A percentile compares a stretch with the other conserved stretches of the same genome.
Conservation (phyloP, 2,113 vertebrate species). For the Candoia aspera region DNA sequence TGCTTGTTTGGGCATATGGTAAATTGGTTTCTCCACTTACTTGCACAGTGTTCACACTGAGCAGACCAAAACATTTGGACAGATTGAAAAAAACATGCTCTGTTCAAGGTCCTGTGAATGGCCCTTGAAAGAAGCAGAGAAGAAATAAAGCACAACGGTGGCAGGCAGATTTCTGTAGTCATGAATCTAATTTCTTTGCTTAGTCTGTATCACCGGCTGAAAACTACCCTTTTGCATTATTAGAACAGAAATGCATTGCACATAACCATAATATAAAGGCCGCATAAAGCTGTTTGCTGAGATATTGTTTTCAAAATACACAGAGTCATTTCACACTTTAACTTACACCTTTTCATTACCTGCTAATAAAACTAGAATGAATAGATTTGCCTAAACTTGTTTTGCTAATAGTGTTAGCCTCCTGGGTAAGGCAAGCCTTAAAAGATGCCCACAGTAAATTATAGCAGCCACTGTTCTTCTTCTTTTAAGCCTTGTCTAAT, state of each 20-base stretch:
- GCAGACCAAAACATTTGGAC: background rate
- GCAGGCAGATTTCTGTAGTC: conserved; percentile 42
- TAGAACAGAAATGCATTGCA: conserved; percentile 64
- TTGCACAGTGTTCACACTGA: background rate
- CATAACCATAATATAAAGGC: conserved; percentile 69
- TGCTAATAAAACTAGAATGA: conserved; percentile 70
- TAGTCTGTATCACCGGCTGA: conserved; percentile 57
- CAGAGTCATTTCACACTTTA: conserved; percentile 70
- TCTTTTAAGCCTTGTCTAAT: conserved; percentile 46
- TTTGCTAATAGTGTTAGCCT: conserved; percentile 63
- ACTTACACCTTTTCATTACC: conserved; percentile 74
- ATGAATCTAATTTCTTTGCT: conserved; percentile 57
- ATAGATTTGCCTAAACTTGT: conserved; percentile 71
- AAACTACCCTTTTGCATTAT: conserved; percentile 62
- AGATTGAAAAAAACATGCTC: background rate
- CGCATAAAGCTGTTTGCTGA: conserved; percentile 66
- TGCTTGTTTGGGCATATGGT: background rate
- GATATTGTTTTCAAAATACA: conserved; percentile 70
- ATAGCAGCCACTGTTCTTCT: conserved; percentile 36
- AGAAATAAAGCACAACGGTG: conserved; percentile 3
- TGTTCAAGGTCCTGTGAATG: conserved; percentile 14
- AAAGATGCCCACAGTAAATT: conserved; percentile 56
- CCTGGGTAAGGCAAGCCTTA: conserved; percentile 52
- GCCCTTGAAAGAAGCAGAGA: background rate
- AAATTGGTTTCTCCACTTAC: background rate